phyloP scores from a whole-genome alignment of 2,113 vertebrate genomes.

The Saguinus midas region DNA sequence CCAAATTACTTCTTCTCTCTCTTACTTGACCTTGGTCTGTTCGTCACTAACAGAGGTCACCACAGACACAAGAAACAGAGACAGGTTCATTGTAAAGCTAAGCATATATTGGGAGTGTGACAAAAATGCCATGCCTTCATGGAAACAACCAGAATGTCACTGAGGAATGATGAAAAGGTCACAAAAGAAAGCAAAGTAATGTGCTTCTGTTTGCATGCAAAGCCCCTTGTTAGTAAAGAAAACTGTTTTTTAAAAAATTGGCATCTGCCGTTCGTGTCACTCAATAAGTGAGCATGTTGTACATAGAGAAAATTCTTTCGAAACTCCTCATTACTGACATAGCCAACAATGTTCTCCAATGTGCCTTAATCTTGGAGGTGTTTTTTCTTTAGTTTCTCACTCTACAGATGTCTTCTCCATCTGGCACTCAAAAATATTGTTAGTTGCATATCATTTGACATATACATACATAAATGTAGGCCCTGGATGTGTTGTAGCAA shows the following conservation, averaged over 20 bases:
- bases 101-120: not conserved
- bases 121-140: not conserved
- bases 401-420: constrained; percentile 55
- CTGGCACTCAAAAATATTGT: constrained; percentile 43
- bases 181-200: not conserved
- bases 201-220: not conserved
- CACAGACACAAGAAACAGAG: not conserved
- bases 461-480: not conserved
- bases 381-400: constrained; percentile 44
- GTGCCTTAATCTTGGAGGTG: not conserved
- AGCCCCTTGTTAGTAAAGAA: not conserved
- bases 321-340: not conserved
- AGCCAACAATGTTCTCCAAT: not conserved
- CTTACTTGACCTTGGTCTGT: not conserved
- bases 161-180: not conserved
- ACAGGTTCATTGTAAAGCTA: not conserved
- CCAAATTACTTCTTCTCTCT: not conserved
- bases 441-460: not conserved
- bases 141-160: not conserved
- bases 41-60: not conserved
- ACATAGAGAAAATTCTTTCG: not conserved
- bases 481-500: not conserved
- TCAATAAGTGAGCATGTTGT: not conserved
- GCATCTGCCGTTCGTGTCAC: not conserved
- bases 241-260: not conserved